Base-by-base conservation (phyloP, 2,113 vertebrate genomes). In the Hippocampus guttulatus region DNA sequence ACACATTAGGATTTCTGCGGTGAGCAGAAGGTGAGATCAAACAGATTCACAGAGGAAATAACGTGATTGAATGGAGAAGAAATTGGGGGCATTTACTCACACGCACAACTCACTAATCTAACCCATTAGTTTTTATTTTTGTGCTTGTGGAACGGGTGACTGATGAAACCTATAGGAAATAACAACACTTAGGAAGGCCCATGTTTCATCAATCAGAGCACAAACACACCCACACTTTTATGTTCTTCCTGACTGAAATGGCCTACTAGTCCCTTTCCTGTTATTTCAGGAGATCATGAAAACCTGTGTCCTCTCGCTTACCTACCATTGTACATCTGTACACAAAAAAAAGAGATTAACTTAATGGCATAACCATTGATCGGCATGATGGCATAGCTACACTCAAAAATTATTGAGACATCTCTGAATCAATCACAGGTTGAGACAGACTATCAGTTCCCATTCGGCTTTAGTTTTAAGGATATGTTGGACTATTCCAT, bases 241-340 rank as follows among this genome's bases (percentile, higher is more conserved):
- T 75, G 58, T 54, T 54, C 74, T 81, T 86, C 77, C 76, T 78
- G 72, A 55, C 74, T 75, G 25, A 52, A 69, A n/a, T n/a, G 21
- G 8, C 52, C 21, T n/a, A 10, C 9, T 64, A 73, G 70, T 77
- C 30, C 67, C 66, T 74, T 77, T 84, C 72, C 77, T 81, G 76
- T 82, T 72, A n/a, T 67, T 38, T 63, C 68, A 49, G 55, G 21
- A 76, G 38, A 43, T 68, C 71, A 79, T 67, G 51, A 27, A 74
- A 54, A 23, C 47, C 47, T 52, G 64, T 55, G n/a, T 55, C n/a
- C 21, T 55, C 52, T 55, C 21, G 8, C 52, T 23, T 55, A n/a
- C 20, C 21, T 55, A n/a, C 20, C 21, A 23, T 30, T 18, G 8
- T 66, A 73, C 33, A 73, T 62, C 21, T 23, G 27, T 47, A 25